Base-by-base conservation (phyloP, 2,888 invertebrate species). In the Ceraclea dissimilis region DNA sequence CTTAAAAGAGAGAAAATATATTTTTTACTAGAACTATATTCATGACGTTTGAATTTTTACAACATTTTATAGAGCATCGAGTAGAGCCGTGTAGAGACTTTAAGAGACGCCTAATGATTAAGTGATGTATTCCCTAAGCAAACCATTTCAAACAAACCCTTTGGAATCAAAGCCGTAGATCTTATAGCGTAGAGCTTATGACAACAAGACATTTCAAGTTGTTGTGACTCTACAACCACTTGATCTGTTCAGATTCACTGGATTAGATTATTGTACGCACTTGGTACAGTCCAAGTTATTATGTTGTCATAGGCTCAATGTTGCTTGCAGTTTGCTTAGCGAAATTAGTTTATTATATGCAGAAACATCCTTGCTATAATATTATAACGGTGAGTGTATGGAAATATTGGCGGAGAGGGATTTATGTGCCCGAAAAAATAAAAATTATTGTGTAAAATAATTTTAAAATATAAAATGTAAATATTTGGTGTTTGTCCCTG, bases 371-470 rank as follows among this genome's bases (percentile, higher is more conserved):
- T 44, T 62, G 62, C 62, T 62, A 60, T 62, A 61, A 56, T 62
- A 62, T 57, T 58, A 39, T 71, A 60, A 70, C 76, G 78, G 78
- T 78, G 78, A 77, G 78, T 75, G 67, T 71, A 51, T 69, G 72
- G 73, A 75, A 62, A 72, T 73, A 75, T 69, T 78, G 78, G 76
- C 76, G 78, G 75, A 73, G 78, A 78, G 78, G 78, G 78, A 78
- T 76, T 73, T 67, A 58, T 50, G 49, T 60, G 62, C 60, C 62
- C 62, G 54, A 60, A 21, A 57, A n/a, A 54, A 58, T 51, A 58
- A 19, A 6, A 19, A 44, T 44, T 11, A 19, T 39, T 39, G 39
- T 39, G 13, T 39, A 39, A 26, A 13, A 39, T 31, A 31, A 31
- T 31, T 8, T 6, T 8, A 31, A 31, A 31, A 31, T 8, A 31